Evolutionary conservation across 2,888 invertebrate species (phyloP), one percentile per base, ranked within the genome.

Genomic region (Andrena chrysosceles): DNA sequence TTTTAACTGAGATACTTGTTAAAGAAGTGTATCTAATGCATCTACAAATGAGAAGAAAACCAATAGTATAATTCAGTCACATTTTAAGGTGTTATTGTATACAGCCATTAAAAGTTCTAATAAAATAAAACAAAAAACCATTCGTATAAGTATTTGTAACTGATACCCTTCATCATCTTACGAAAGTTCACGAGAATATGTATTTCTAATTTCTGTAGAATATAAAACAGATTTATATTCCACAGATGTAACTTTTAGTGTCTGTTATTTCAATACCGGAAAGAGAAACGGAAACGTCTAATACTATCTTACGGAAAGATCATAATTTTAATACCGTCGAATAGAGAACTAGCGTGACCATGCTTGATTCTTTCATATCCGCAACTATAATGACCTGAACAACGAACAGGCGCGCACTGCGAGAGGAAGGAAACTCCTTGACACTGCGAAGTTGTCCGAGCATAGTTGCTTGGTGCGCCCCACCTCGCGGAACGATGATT

Each of bases 401-500:
- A 4, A 67, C 33, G 52, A 26, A 49, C n/a, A n/a, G 66, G 13
- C 52, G 64, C 42, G 13, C 31, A 60, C 67, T 73, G 48, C n/a
- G 26, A 67, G 26, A 67, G 48, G 13, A 63, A 54, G 59, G 64
- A 72, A 79, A 62, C 35, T 78, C 63, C 56, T 67, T 64, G 49
- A 67, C 54, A 68, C 59, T 69, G 66, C 73, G 76, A 76, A 79
- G 76, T 79, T 73, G 82, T n/a, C 54, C 52, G 79, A 74, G 63
- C 67, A 26, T 63, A 77, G 75, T 42, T 62, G 83, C 78, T 60
- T 72, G 77, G 64, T 49, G 63, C 77, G 84, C 82, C 78, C 68
- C 85, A 83, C 84, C 82, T 85, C 84, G 72, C 82, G 72, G 68
- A 66, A 20, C 73, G 83, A 81, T 80, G 81, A 67, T 83, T 81